Conservation (phyloP, 2,888 invertebrate genomes). For the Nasonia oneida region DNA sequence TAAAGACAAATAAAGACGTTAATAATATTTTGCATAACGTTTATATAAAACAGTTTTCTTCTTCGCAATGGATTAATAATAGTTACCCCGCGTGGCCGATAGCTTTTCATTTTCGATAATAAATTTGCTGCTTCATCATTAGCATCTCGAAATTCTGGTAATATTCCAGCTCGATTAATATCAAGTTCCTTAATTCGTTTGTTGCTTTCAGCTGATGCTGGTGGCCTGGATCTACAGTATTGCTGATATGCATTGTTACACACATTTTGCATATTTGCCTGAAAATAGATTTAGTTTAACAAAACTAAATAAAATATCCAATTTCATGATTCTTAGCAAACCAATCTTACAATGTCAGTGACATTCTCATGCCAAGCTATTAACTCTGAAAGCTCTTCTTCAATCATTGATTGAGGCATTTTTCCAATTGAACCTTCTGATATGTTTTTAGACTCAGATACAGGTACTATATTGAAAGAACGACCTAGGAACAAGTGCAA, state of each 20-base stretch:
- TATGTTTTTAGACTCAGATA: conserved; percentile 77
- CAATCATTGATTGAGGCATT: conserved; percentile 90
- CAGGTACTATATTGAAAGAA: conserved; percentile 82
- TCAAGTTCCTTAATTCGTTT: conserved; percentile 89
- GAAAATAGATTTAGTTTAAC: conserved; percentile 63
- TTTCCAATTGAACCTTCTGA: conserved; percentile 87
- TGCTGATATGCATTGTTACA: conserved; percentile 94
- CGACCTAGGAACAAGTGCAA: conserved; percentile 95
- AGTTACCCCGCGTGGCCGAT: conserved; percentile 87
- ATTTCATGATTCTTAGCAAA: background rate
- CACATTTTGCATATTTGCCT: conserved; percentile 86
- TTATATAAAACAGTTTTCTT: background rate
- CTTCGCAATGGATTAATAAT: conserved; percentile 51
- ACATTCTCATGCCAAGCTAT: conserved; percentile 86
- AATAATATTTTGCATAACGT: background rate
- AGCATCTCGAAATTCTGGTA: conserved; percentile 81
- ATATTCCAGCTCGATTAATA: conserved; percentile 81
- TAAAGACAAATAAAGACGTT: conserved; percentile 77
- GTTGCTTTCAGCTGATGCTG: conserved; percentile 94
- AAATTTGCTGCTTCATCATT: conserved; percentile 73
- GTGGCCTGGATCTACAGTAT: conserved; percentile 92
- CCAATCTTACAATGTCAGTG: conserved; percentile 85
- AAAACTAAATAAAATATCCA: conserved; percentile 29
- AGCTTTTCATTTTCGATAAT: conserved; percentile 86
- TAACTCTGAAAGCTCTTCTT: conserved; percentile 90